Conservation (phyloP, 2,113 vertebrate genomes). For the Alexandromys fortis region DNA sequence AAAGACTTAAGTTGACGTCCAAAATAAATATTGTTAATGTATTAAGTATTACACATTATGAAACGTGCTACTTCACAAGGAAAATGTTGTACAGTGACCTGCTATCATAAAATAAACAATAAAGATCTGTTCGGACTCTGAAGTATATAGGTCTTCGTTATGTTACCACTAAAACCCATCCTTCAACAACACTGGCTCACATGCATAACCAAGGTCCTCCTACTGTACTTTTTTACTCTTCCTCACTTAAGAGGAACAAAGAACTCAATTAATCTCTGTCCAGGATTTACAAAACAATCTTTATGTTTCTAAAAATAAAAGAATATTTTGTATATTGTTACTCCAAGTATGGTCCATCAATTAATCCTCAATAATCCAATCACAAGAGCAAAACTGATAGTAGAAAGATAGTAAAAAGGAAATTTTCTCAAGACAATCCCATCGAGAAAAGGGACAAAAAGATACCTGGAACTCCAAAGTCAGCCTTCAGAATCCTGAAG, state of each 20-base stretch:
- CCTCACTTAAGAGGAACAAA: neutral
- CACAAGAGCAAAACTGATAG: neutral
- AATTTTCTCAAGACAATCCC: too few species aligned
- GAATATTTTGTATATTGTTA: neutral
- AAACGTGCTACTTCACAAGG: neutral
- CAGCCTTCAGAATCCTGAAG: neutral
- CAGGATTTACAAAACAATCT: constrained; percentile 13
- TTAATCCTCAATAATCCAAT: neutral
- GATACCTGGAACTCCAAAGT: too few species aligned
- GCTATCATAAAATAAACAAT: neutral
- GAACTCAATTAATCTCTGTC: neutral
- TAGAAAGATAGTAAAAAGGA: neutral
- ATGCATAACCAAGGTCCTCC: neutral
- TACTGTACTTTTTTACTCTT: constrained; percentile 12
- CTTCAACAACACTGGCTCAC: neutral
- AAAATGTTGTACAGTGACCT: neutral
- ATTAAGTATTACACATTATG: constrained; percentile 11
- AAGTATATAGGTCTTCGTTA: neutral
- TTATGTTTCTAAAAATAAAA: neutral
- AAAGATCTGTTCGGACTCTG: neutral
- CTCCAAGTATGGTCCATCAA: neutral
- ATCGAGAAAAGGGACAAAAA: neutral
- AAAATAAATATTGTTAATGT: neutral
- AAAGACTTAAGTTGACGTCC: neutral
- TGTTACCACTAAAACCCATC: neutral